Base-by-base conservation (phyloP, 2,113 vertebrate species). In the Euleptes europaea region DNA sequence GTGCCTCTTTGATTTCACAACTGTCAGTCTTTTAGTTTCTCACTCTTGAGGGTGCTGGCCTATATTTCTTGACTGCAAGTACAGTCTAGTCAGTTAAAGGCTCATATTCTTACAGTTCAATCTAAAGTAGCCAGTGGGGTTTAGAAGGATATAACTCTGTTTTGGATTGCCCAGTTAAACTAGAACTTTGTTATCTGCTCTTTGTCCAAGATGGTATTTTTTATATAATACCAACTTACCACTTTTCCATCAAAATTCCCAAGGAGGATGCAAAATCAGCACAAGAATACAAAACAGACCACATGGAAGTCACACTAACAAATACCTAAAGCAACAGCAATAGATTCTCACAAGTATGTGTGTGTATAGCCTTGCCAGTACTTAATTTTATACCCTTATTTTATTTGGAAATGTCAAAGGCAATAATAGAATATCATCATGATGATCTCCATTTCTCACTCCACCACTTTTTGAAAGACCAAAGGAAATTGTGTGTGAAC, bases 401-500 rank as follows among this genome's bases (percentile, higher is more conserved):
- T 86, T 67, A 54, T 28, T 66, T n/a, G 10, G 76, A 63, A 63
- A 51, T 63, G 35, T 5, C 86, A 83, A 3, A 33, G 15, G 51
- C 67, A 76, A 31, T 1, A 28, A 15, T 35, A 35, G 31, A 33
- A 35, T 23, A 82, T 13, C 31, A 38, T 80, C 23, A 84, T 42
- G 54, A 33, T 54, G 1, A 40, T 40, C 65, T 4, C 87, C 0
- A 33, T 86, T 87, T 82, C 83, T 78, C 12, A 79, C 67, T 11
- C 72, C 88, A 40, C 1, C 1, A 2, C 69, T 77, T 84, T 57
- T 71, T 66, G 86, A 73, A 90, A 51, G 71, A 87, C 83, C 89
- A 93, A 7, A 21, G 71, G 60, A 79, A 78, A 3, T 76, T 80
- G 60, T 87, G 80, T 26, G 17, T 92, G 80, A 76, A 65, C 57